Conservation (phyloP, 2,797 vertebrate genomes). For the Merluccius polli region DNA sequence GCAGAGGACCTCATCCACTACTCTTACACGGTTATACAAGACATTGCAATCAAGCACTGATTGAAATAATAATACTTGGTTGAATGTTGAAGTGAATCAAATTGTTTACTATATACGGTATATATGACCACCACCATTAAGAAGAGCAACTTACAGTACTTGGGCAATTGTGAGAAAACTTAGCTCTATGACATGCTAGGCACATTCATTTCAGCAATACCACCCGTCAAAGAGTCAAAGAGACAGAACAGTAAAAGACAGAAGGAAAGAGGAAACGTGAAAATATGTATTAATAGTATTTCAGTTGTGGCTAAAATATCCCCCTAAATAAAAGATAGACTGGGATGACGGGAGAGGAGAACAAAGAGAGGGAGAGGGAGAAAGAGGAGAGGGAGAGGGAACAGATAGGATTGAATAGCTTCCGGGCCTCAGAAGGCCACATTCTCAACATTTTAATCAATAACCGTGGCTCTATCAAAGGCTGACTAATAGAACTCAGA, state of each 20-base stretch:
- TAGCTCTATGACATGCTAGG: not conserved
- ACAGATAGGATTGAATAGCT: conserved; percentile 64
- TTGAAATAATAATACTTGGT: too few species aligned
- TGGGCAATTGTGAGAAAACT: too few species aligned
- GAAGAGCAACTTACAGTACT: too few species aligned
- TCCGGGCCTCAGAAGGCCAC: conserved; percentile 63
- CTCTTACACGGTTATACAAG: too few species aligned
- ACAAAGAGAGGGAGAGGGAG: conserved; percentile 46
- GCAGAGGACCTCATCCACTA: too few species aligned
- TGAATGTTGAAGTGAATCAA: too few species aligned
- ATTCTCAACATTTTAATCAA: conserved; percentile 74
- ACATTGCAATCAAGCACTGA: too few species aligned
- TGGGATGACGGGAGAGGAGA: conserved; percentile 34
- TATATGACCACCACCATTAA: too few species aligned
- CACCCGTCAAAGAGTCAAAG: not conserved
- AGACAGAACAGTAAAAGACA: not conserved
- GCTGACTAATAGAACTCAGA: conserved; percentile 67
- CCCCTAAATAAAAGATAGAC: conserved; percentile 30
- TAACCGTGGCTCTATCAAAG: conserved; percentile 72
- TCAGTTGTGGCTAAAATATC: not conserved
- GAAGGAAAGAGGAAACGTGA: not conserved
- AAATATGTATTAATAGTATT: not conserved
- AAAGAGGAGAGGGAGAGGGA: conserved; percentile 44
- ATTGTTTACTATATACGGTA: too few species aligned
- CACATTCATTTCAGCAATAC: not conserved